Evolutionary conservation across 2,113 vertebrate species (phyloP), one percentile per base, ranked within the genome.

Genomic region (Entomyzon cyanotis): DNA sequence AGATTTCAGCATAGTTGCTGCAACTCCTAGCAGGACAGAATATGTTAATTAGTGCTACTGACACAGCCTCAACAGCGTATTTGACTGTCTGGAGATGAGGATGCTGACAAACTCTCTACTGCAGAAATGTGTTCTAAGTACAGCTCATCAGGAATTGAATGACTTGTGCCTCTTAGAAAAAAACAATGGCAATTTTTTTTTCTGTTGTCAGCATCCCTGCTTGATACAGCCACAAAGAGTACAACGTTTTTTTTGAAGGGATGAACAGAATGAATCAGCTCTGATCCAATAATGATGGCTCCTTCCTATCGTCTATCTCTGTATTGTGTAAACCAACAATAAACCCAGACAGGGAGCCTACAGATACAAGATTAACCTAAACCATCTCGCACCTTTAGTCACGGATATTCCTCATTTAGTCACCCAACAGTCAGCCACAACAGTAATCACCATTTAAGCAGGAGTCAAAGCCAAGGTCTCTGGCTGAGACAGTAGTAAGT

Each of bases 361-460:
- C 4, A 3, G 84, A 94, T 91, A 64, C 77, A 86, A 89, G 89
- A 90, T 92, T 90, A 94, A 94, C 73, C 86, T 87, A 41, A 78
- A 84, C 59, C 21, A 47, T 23, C 42, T 27, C 12, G 9, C 44
- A 55, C 55, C 87, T 93, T 47, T 37, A 92, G 83, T 70, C 64
- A 88, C 3, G 1, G 71, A 92, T 90, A 44, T 90, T 94, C 64
- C 68, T 67, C 55, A 59, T 92, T 90, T 94, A 95, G 85, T 31
- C 69, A 81, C 31, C 4, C 13, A 89, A 73, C 63, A 86, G 46
- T 42, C 68, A 84, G n/a, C 20, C 64, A 44, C 59, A 89, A 87
- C 31, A 91, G 69, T 56, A 81, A 89, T 74, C 64, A 4, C 50
- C 24, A 53, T 62, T 77, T 78, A 91, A 95, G 56, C 23, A 78